These are phyloP conservation scores for Zaprionus camerounensis DNA, from an alignment of 1,140 invertebrate species.

Conservation along the genomic window DNA sequence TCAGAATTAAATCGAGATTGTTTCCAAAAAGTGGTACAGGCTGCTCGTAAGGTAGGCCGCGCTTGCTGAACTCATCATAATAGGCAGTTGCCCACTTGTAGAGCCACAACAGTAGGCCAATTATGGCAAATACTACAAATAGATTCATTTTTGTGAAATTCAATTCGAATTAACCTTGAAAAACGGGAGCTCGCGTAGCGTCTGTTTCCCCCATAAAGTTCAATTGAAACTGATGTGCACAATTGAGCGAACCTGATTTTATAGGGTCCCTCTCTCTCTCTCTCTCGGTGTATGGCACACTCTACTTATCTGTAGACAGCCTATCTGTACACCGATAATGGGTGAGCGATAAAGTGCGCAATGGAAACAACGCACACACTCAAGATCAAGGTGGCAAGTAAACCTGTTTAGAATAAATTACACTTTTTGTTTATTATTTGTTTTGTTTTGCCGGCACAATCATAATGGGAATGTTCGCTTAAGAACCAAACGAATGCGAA, in stretches of 20 bases:
- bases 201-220: background rate
- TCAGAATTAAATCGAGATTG: slow-evolving; percentile 55
- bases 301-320: background rate
- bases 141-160: slow-evolving; percentile 28
- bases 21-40: slow-evolving; percentile 82
- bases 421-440: slow-evolving; percentile 11
- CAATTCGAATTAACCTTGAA: slow-evolving; percentile 5
- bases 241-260: slow-evolving; percentile 6
- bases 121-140: slow-evolving; percentile 9
- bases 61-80: slow-evolving; percentile 72
- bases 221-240: slow-evolving; percentile 15
- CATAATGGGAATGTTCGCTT: background rate
- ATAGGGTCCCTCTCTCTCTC: slow-evolving; percentile 16
- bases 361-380: slow-evolving; percentile 6
- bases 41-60: slow-evolving; percentile 74
- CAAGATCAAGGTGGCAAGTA: slow-evolving; percentile 1
- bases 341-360: slow-evolving; percentile 24
- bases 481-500: background rate
- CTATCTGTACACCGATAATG: slow-evolving; percentile 14
- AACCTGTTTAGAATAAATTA: slow-evolving; percentile 18
- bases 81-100: slow-evolving; percentile 55
- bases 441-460: background rate
- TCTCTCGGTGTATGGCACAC: background rate
- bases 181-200: background rate
- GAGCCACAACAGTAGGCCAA: slow-evolving; percentile 1